These are phyloP conservation scores for Pitangus sulphuratus DNA, from an alignment of 2,797 vertebrate species.

Conservation along the genomic window DNA sequence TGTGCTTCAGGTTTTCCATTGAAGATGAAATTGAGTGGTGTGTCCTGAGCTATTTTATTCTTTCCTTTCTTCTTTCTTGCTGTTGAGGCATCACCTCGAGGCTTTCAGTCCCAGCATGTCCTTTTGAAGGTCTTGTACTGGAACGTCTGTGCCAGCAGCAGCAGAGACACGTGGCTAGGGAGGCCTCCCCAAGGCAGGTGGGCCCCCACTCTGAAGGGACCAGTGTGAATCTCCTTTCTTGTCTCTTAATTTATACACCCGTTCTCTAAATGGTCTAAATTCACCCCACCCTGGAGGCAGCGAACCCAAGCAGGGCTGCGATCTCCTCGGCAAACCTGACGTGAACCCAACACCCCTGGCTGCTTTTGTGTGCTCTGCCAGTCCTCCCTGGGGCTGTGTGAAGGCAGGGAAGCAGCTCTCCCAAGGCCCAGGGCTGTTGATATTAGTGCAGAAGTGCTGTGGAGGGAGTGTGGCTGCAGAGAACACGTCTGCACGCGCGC, in stretches of 20 bases:
- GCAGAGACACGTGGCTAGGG: background rate
- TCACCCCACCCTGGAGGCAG: background rate
- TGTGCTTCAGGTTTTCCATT: background rate
- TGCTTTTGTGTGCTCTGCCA: background rate
- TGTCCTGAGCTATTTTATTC: background rate
- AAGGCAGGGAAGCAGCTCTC: background rate
- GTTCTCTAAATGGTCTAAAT: background rate
- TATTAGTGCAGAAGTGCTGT: background rate
- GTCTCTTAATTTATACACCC: background rate
- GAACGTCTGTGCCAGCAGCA: background rate
- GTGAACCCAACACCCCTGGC: background rate
- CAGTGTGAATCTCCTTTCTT: background rate
- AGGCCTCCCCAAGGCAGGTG: background rate
- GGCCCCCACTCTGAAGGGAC: background rate
- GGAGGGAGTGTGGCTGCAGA: background rate
- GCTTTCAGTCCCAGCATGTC: background rate
- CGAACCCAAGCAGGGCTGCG: background rate
- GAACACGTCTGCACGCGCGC: rapidly evolving
- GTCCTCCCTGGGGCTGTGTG: background rate
- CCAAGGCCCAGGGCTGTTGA: background rate
- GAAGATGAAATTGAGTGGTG: background rate
- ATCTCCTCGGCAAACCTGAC: background rate
- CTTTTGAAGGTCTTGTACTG: background rate
- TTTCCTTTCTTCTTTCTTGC: background rate
- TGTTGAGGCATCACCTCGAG: background rate